Conservation (phyloP, 1,140 invertebrate genomes). For the Tachypleus tridentatus region DNA sequence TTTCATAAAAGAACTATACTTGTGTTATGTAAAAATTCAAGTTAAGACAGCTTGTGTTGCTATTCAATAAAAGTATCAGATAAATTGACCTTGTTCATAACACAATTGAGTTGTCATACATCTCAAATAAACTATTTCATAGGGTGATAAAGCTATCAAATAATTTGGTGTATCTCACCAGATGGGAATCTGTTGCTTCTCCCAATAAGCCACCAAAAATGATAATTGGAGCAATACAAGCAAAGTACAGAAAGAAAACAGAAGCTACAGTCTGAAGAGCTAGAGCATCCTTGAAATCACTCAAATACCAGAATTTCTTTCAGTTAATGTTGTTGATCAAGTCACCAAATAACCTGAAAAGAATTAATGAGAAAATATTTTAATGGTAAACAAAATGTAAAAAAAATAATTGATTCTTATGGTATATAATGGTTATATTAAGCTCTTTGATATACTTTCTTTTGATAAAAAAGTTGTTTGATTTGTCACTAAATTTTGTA, state of each 20-base stretch:
- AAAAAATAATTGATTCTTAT: too few relatives aligned
- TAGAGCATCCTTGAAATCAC: slow-evolving; percentile 64
- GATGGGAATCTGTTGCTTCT: slow-evolving; percentile 88
- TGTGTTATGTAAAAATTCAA: too few relatives aligned
- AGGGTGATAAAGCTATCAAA: too few relatives aligned
- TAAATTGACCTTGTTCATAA: not conserved
- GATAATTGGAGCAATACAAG: slow-evolving; percentile 93
- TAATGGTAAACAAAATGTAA: too few relatives aligned
- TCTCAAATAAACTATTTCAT: too few relatives aligned
- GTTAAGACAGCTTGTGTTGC: not conserved
- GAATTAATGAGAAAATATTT: too few relatives aligned
- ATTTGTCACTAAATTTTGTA: too few relatives aligned
- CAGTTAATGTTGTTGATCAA: slow-evolving; percentile 87
- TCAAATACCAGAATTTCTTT: slow-evolving; percentile 63
- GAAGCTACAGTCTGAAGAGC: slow-evolving; percentile 90
- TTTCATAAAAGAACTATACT: too few relatives aligned
- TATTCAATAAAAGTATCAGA: not conserved
- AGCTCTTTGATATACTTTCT: too few relatives aligned
- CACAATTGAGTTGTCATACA: too few relatives aligned
- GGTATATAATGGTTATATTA: too few relatives aligned
- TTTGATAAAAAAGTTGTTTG: too few relatives aligned
- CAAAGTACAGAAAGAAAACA: slow-evolving; percentile 93
- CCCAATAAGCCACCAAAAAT: slow-evolving; percentile 93
- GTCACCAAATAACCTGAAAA: slow-evolving; percentile 62
- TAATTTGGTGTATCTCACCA: slow-evolving; percentile 40